phyloP scores from a whole-genome alignment of 2,888 invertebrate genomes.

The Netelia virgata region DNA sequence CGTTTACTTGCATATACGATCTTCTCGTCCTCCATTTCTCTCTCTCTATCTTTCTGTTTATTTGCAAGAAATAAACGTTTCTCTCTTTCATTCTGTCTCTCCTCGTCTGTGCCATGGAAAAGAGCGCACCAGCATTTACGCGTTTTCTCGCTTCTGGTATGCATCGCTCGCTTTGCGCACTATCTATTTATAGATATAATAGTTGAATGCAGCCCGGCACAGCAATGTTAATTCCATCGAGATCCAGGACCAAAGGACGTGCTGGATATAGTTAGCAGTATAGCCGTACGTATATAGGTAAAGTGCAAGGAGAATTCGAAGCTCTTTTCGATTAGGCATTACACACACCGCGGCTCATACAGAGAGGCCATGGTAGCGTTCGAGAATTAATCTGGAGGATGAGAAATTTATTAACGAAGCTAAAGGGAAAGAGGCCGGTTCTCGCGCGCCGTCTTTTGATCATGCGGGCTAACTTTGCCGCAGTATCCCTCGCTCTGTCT shows the following conservation, averaged over 20 bases:
- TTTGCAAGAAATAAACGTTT: conserved; percentile 20
- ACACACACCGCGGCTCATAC: conserved; percentile 48
- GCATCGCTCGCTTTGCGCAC: conserved; percentile 58
- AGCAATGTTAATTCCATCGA: conserved; percentile 63
- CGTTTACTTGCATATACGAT: background rate
- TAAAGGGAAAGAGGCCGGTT: conserved; percentile 59
- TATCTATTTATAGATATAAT: conserved; percentile 73
- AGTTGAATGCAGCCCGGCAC: conserved; percentile 46
- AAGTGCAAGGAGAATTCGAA: conserved; percentile 44
- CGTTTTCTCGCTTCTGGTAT: conserved; percentile 68
- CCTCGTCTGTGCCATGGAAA: conserved; percentile 59
- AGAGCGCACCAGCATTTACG: conserved; percentile 66
- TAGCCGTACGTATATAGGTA: background rate
- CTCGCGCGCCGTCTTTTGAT: conserved; percentile 65
- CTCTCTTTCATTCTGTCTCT: conserved; percentile 52
- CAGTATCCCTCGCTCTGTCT: conserved; percentile 69
- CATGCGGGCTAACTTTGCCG: conserved; percentile 70
- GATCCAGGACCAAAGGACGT: conserved; percentile 61
- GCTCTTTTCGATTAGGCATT: conserved; percentile 67
- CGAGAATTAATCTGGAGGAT: conserved; percentile 71
- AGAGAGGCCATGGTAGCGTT: conserved; percentile 49
- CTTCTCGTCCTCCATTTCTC: background rate
- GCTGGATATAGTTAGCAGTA: conserved; percentile 33
- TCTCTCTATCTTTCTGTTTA: background rate
- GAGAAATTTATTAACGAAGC: conserved; percentile 67